A percentile compares a stretch with the other conserved stretches of the same genome.
Conservation (phyloP, 1,140 invertebrate genomes). For the Coelopa frigida region DNA sequence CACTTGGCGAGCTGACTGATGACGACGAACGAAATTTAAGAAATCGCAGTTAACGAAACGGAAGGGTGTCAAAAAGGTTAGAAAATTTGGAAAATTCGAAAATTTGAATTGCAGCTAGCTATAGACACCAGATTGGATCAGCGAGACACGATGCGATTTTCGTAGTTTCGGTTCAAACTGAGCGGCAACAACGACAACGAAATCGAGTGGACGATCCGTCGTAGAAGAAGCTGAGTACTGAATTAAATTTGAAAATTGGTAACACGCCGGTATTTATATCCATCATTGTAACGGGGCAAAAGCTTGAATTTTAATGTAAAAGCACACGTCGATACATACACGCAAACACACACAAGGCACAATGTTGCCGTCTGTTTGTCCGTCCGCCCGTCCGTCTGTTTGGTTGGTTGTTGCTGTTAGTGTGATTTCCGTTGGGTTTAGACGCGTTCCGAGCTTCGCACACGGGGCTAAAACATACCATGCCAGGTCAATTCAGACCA, state of each 20-base stretch:
- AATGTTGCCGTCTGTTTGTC: too few species aligned
- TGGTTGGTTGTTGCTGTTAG: too few species aligned
- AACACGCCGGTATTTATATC: conserved; percentile 15
- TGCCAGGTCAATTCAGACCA: too few species aligned
- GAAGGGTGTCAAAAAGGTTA: neutral
- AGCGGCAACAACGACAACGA: neutral
- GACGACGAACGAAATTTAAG: neutral
- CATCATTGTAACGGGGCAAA: too few species aligned
- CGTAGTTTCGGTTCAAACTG: neutral
- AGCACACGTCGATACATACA: too few species aligned
- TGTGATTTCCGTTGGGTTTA: too few species aligned
- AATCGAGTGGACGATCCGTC: conserved; percentile 11
- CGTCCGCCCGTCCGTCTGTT: too few species aligned
- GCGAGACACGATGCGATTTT: conserved; percentile 5
- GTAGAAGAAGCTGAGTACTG: conserved; percentile 13
- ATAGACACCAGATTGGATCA: conserved; percentile 2
- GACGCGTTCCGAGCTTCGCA: too few species aligned
- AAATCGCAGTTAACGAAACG: neutral
- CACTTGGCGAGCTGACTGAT: neutral
- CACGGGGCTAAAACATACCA: too few species aligned
- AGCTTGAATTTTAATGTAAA: too few species aligned
- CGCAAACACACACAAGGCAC: too few species aligned
- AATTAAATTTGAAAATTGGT: conserved; percentile 12
- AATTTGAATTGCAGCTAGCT: conserved; percentile 5
- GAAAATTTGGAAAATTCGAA: neutral